Conservation (phyloP, 2,113 vertebrate species). For the Bubalus kerabau region DNA sequence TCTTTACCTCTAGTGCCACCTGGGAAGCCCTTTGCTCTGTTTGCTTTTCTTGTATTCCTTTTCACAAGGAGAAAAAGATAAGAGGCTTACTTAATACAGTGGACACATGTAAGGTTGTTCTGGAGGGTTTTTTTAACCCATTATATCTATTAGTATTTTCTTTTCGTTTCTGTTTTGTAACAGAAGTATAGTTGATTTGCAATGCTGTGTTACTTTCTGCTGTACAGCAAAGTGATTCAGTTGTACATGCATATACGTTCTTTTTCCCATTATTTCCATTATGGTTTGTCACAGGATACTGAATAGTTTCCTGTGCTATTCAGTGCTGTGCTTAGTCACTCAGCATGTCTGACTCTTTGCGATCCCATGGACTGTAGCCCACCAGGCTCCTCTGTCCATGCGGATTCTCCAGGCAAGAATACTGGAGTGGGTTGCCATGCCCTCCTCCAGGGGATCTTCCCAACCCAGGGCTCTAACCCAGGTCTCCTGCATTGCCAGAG, state of each 20-base stretch:
- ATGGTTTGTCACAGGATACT: neutral
- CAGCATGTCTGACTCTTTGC: neutral
- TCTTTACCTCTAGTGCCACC: neutral
- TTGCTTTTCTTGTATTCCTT: neutral
- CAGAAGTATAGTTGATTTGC: neutral
- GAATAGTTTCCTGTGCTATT: neutral
- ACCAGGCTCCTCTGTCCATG: neutral
- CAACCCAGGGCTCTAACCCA: neutral
- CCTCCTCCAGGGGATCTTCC: neutral
- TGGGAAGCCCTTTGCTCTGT: neutral
- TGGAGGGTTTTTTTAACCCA: neutral
- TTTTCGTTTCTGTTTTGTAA: neutral
- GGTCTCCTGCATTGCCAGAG: neutral
- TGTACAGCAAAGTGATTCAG: neutral
- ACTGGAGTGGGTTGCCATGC: neutral
- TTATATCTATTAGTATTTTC: neutral
- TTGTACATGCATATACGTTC: neutral
- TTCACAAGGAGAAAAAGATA: neutral
- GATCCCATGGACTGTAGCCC: fast-evolving
- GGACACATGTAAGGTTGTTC: neutral
- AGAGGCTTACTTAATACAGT: neutral
- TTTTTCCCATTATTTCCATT: neutral
- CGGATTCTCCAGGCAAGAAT: neutral
- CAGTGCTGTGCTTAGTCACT: neutral
- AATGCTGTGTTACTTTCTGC: too few relatives aligned